These are phyloP conservation scores for Tuta absoluta DNA, from an alignment of 2,888 invertebrate species.

Conservation along the genomic window DNA sequence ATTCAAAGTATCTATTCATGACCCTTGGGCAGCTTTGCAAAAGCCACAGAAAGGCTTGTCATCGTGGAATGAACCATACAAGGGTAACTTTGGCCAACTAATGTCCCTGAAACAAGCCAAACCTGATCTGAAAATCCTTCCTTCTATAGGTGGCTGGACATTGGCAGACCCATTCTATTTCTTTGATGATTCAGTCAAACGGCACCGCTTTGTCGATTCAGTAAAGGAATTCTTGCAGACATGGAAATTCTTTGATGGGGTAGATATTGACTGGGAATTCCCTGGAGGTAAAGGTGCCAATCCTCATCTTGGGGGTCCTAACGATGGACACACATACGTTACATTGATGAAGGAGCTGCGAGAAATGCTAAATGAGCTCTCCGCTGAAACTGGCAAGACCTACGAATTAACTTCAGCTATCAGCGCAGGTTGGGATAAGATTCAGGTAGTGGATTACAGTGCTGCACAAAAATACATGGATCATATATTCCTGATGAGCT, in stretches of 20 bases:
- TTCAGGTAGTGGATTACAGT: slow-evolving; percentile 74
- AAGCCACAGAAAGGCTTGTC: slow-evolving; percentile 74
- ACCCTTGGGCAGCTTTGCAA: slow-evolving; percentile 76
- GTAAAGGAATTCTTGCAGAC: slow-evolving; percentile 74
- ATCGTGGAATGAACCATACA: slow-evolving; percentile 77
- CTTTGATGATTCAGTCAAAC: slow-evolving; percentile 66
- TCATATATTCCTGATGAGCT: slow-evolving; percentile 76
- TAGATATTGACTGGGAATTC: slow-evolving; percentile 78
- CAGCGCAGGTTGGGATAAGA: slow-evolving; percentile 77
- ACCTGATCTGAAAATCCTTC: slow-evolving; percentile 72
- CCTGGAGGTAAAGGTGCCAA: slow-evolving; percentile 77
- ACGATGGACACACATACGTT: slow-evolving; percentile 70
- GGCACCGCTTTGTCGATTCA: slow-evolving; percentile 68
- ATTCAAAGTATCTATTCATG: slow-evolving; percentile 75
- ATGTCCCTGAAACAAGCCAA: slow-evolving; percentile 75
- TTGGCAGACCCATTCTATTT: slow-evolving; percentile 76
- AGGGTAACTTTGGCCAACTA: slow-evolving; percentile 75
- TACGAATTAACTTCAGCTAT: slow-evolving; percentile 77
- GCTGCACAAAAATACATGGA: slow-evolving; percentile 76
- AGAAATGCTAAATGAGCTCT: slow-evolving; percentile 68
- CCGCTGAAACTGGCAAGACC: slow-evolving; percentile 67
- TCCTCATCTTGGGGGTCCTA: slow-evolving; percentile 68
- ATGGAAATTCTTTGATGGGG: slow-evolving; percentile 78
- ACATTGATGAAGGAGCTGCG: slow-evolving; percentile 70
- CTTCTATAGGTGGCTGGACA: slow-evolving; percentile 76